Evolutionary conservation across 1,140 invertebrate species (phyloP).

Genomic region (Luehdorfia chinensis): DNA sequence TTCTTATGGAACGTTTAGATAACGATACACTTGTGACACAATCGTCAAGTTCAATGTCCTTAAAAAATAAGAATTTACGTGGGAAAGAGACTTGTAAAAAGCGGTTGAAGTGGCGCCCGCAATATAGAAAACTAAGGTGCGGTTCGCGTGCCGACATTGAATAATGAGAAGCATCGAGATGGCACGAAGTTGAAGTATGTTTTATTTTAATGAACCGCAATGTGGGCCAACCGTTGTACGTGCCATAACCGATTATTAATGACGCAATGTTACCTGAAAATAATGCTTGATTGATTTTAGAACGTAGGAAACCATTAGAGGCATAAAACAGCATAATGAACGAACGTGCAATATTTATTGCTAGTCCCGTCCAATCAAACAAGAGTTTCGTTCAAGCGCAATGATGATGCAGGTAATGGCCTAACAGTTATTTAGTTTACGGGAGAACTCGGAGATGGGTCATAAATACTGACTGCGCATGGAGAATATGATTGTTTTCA

Average conservation of each 20-base stretch:
- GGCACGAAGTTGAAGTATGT: slow-evolving; percentile 53
- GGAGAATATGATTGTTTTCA: too few relatives aligned
- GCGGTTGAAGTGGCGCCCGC: slow-evolving; percentile 26
- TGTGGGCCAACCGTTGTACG: slow-evolving; percentile 49
- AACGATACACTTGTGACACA: slow-evolving; percentile 2
- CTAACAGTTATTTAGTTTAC: slow-evolving; percentile 48
- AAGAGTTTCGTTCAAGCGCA: slow-evolving; percentile 21
- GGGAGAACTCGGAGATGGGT: slow-evolving; percentile 20
- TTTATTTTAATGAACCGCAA: slow-evolving; percentile 58
- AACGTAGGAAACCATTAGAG: slow-evolving; percentile 38
- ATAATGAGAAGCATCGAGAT: slow-evolving; percentile 55
- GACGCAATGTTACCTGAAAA: slow-evolving; percentile 41
- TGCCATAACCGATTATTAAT: slow-evolving; percentile 41
- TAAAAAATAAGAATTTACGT: slow-evolving; percentile 19
- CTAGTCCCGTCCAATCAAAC: slow-evolving; percentile 29
- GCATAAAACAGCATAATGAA: slow-evolving; percentile 15
- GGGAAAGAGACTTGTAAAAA: slow-evolving; percentile 21
- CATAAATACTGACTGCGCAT: slow-evolving; percentile 17
- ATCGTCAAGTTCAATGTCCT: slow-evolving; percentile 9
- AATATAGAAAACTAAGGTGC: slow-evolving; percentile 43
- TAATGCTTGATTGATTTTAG: slow-evolving; percentile 49
- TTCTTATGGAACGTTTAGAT: not conserved
- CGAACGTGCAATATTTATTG: slow-evolving; percentile 24
- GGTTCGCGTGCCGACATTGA: slow-evolving; percentile 62
- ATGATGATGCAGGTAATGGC: slow-evolving; percentile 24